Evolutionary conservation across 2,888 invertebrate genomes (phyloP), one percentile per base, ranked within the genome.

Genomic region (Clanis bilineata): DNA sequence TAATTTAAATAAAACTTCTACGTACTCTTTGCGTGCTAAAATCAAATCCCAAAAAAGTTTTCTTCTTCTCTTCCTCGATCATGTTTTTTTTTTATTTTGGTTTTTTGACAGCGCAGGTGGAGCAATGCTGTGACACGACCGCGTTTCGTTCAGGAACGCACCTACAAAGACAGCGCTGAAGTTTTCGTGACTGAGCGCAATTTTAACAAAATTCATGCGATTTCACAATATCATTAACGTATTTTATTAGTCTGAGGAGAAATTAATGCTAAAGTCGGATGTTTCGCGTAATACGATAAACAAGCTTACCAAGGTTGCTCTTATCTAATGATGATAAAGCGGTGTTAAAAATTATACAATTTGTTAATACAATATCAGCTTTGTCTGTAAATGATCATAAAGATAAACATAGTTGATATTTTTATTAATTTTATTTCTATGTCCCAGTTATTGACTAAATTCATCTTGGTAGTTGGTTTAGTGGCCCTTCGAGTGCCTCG

Each of bases 11-110:
- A 64, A 60, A 21, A 22, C 56, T 51, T 57, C 58, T 62, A 82
- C 90, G 86, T 90, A 96, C 97, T 95, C 96, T 96, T 90, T 97
- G 97, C 21, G 97, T 97, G 83, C 97, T 97, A 80, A 97, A 94
- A 93, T 97, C 97, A 74, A 97, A 93, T 62, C 97, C 97, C 75
- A 97, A 93, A 92, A 95, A 97, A 71, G 95, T 94, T 81, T 90
- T 88, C 67, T 79, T 83, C 74, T 72, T 79, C 62, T 71, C 74
- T 76, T 85, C 85, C 64, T 83, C 90, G 59, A 74, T 81, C 91
- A 92, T 92, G 80, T 87, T 85, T 82, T 61, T n/a, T 61, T 80
- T 87, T 85, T 82, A 61, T 61, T 36, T 12, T 7, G 36, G 12
- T 64, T 79, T n/a, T 85, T 80, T 88, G 88, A 86, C 88, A 87